Percentiles rank a stretch among this genome's conserved stretches.
phyloP scores from a whole-genome alignment of 2,888 invertebrate genomes.

The Xestobium rufovillosum region DNA sequence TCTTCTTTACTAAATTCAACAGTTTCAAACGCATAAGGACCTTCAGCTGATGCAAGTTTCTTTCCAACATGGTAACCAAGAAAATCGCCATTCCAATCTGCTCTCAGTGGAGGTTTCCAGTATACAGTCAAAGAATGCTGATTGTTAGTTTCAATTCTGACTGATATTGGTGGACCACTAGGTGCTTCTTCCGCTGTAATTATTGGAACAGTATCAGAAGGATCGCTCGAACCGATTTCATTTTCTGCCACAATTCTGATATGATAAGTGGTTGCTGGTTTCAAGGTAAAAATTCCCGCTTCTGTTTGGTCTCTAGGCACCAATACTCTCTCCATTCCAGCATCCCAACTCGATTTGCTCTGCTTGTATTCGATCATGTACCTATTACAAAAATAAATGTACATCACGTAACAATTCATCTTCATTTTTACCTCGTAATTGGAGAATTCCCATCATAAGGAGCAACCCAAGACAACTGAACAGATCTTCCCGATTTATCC shows the following conservation, averaged over 20 bases:
- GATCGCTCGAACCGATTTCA: constrained; percentile 85
- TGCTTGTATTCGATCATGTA: constrained; percentile 89
- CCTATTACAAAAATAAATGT: too few species aligned
- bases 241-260: constrained; percentile 90
- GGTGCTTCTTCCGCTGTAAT: constrained; percentile 88
- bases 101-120: constrained; percentile 84
- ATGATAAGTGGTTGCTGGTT: constrained; percentile 89
- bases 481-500: constrained; percentile 84
- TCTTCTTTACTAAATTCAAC: constrained; percentile 88
- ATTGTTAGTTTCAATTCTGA: constrained; percentile 79
- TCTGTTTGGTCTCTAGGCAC: constrained; percentile 86
- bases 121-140: constrained; percentile 80
- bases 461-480: constrained; percentile 86
- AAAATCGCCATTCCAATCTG: constrained; percentile 91
- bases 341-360: constrained; percentile 73
- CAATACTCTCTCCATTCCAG: constrained; percentile 78
- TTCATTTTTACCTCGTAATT: constrained; percentile 68
- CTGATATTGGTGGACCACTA: constrained; percentile 74
- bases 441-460: constrained; percentile 90
- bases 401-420: too few species aligned
- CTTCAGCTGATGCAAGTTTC: constrained; percentile 74
- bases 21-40: constrained; percentile 83
- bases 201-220: constrained; percentile 87
- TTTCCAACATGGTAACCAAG: constrained; percentile 86
- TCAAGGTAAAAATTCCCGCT: constrained; percentile 80